Percentiles rank a stretch among this genome's conserved stretches.
phyloP scores from a whole-genome alignment of 2,797 vertebrate genomes.

The Hybognathus amarus region DNA sequence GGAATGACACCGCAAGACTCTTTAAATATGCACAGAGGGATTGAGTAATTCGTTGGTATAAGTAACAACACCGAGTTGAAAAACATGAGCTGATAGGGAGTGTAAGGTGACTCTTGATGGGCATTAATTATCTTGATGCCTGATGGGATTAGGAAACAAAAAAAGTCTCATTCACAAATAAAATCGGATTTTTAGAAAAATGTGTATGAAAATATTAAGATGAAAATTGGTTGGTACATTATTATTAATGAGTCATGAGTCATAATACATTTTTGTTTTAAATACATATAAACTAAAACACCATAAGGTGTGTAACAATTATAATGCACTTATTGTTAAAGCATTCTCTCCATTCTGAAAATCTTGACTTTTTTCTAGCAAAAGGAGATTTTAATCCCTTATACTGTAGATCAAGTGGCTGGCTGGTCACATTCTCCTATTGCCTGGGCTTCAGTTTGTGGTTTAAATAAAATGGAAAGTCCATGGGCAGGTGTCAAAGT shows the following conservation, averaged over 20 bases:
- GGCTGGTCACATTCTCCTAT: slow-evolving; percentile 8
- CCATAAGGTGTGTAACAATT: not conserved
- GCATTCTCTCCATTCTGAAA: not conserved
- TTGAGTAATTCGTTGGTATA: slow-evolving; percentile 60
- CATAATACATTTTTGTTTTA: not conserved
- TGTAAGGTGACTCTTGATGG: slow-evolving; percentile 42
- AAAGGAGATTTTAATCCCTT: not conserved
- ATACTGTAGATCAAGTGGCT: not conserved
- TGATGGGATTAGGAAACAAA: slow-evolving; percentile 28
- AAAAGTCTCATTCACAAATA: slow-evolving; percentile 1
- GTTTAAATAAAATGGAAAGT: slow-evolving; percentile 65
- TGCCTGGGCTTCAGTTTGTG: slow-evolving; percentile 49
- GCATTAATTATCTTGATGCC: slow-evolving; percentile 51
- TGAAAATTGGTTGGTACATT: not conserved
- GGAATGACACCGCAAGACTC: slow-evolving; percentile 48
- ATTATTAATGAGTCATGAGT: not conserved
- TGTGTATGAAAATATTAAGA: not conserved
- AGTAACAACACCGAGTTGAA: slow-evolving; percentile 50
- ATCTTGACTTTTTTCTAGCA: not conserved
- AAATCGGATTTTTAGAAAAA: not conserved
- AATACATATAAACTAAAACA: not conserved
- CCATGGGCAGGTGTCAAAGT: slow-evolving; percentile 68
- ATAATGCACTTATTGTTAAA: not conserved
- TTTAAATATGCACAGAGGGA: slow-evolving; percentile 67
- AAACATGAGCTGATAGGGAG: slow-evolving; percentile 41